phyloP scores from a whole-genome alignment of 2,888 invertebrate species.

The Plagiodera versicolora region DNA sequence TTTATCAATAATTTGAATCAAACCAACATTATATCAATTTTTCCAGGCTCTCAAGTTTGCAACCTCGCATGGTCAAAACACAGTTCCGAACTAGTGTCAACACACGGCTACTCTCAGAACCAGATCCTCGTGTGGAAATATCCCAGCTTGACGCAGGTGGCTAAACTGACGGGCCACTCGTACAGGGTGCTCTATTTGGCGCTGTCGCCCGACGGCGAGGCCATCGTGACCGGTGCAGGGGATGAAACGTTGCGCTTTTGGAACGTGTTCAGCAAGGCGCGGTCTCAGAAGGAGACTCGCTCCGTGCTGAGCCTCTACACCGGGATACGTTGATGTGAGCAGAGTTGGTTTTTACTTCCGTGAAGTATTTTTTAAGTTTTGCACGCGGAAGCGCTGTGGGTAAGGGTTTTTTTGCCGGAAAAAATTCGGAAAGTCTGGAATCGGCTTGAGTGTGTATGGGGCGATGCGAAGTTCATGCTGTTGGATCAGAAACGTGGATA shows the following conservation, averaged over 20 bases:
- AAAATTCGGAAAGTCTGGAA: no score
- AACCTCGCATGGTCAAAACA: constrained; percentile 99
- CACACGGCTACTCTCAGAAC: constrained; percentile 98
- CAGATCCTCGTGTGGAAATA: constrained; percentile 99
- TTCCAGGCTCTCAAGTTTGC: constrained; percentile 90
- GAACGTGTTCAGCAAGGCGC: constrained; percentile 98
- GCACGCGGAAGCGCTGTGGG: no score
- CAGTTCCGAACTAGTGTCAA: constrained; percentile 95
- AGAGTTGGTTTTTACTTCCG: constrained; percentile 21
- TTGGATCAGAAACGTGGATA: no score
- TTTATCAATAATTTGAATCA: no score
- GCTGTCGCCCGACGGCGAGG: constrained; percentile 96
- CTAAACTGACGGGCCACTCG: constrained; percentile 95
- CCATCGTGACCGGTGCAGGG: constrained; percentile 98
- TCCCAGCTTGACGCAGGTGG: constrained; percentile 94
- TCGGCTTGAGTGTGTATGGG: no score
- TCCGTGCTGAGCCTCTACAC: constrained; percentile 92
- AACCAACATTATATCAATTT: no score
- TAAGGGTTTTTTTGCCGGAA: no score
- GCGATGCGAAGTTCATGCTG: no score
- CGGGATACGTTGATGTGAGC: constrained; percentile 64
- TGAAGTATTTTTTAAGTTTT: constrained; percentile 21
- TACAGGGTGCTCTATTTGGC: constrained; percentile 95
- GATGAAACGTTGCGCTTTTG: constrained; percentile 98
- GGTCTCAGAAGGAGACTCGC: constrained; percentile 91